phyloP scores from a whole-genome alignment of 2,797 vertebrate species.

The Otus scops region DNA sequence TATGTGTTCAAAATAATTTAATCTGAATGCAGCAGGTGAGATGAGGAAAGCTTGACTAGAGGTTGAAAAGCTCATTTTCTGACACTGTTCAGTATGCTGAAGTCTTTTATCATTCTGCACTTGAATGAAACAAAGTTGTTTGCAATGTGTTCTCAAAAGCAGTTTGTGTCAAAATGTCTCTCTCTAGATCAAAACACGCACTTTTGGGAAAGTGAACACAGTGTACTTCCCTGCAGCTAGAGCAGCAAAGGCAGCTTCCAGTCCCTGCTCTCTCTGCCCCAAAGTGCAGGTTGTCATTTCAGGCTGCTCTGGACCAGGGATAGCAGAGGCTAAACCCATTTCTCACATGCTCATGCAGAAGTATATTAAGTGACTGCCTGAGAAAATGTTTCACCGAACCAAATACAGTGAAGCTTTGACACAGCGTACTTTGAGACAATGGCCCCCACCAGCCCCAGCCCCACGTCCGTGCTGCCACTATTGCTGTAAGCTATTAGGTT shows the following conservation, averaged over 20 bases:
- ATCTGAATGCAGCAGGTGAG: neutral
- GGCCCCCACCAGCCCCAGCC: neutral
- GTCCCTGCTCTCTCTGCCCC: no score
- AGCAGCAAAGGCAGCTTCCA: neutral
- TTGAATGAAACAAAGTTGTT: neutral
- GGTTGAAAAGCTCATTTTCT: neutral
- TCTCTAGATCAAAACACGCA: neutral
- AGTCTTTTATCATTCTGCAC: neutral
- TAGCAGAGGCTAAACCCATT: neutral
- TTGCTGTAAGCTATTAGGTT: neutral
- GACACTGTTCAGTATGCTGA: neutral
- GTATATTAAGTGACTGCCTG: neutral
- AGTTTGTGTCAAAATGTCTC: neutral
- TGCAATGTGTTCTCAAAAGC: neutral
- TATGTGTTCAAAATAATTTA: neutral
- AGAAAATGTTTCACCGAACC: neutral
- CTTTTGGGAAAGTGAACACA: neutral
- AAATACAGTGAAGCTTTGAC: neutral
- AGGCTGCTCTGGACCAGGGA: neutral
- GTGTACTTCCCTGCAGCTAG: neutral
- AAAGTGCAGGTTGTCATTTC: neutral
- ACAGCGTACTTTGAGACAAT: neutral
- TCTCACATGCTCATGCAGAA: neutral
- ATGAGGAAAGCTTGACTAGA: neutral
- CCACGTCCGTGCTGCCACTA: fast-evolving